Evolutionary conservation across 1,140 invertebrate genomes (phyloP).

Genomic region (Galendromus occidentalis): DNA sequence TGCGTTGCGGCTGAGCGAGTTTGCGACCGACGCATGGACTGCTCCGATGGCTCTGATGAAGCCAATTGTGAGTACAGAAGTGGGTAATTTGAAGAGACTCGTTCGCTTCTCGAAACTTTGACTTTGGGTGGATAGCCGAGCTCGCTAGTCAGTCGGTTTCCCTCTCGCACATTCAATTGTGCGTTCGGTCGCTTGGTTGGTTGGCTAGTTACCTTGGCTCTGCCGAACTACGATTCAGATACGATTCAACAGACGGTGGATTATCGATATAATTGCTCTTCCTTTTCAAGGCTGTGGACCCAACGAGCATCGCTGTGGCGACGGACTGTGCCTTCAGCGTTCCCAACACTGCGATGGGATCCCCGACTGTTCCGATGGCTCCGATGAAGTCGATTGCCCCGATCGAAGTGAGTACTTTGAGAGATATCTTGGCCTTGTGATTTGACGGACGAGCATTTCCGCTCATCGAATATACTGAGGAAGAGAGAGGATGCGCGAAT

Average conservation of each 20-base stretch:
- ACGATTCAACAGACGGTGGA: background rate
- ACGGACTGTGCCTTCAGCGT: constrained; percentile 32
- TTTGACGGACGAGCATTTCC: no score
- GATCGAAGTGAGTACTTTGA: constrained; percentile 8
- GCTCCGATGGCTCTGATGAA: constrained; percentile 48
- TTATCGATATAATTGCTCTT: background rate
- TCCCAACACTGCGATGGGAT: constrained; percentile 42
- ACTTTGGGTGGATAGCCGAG: background rate
- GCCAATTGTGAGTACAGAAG: constrained; percentile 35
- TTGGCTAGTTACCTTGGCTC: no score
- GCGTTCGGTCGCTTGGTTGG: no score
- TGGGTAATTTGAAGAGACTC: no score
- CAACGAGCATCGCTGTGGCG: constrained; percentile 25
- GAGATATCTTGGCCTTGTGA: no score
- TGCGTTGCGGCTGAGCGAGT: constrained; percentile 24
- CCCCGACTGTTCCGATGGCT: constrained; percentile 45
- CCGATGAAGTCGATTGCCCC: constrained; percentile 44
- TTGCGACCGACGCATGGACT: constrained; percentile 35
- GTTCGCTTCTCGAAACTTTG: background rate
- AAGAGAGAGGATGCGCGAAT: no score
- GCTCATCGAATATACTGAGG: no score
- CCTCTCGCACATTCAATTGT: no score
- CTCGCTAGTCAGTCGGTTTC: no score
- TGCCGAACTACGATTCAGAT: no score
- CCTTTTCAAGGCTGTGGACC: constrained; percentile 15